A percentile compares a stretch with the other conserved stretches of the same genome.
Conservation (phyloP, 2,113 vertebrate genomes). For the Brienomyrus brachyistius region DNA sequence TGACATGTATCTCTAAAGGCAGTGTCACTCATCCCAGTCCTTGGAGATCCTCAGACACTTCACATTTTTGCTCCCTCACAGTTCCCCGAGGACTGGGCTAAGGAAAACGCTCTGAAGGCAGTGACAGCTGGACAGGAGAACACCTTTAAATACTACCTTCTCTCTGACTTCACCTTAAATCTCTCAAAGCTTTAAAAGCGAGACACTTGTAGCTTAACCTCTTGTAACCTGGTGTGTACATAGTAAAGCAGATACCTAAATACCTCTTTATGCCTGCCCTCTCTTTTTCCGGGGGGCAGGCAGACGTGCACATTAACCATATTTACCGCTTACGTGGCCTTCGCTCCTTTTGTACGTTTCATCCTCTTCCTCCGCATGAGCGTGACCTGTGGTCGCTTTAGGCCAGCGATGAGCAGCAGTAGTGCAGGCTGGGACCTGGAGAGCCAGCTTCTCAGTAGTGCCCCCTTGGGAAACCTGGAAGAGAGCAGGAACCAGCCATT, state of each 20-base stretch:
- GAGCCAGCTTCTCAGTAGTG: slow-evolving; percentile 78
- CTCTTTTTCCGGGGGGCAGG: neutral
- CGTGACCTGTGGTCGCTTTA: slow-evolving; percentile 72
- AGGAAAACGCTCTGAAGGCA: neutral
- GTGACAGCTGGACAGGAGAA: neutral
- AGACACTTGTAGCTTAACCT: neutral
- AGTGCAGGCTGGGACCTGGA: slow-evolving; percentile 73
- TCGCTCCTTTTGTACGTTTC: slow-evolving; percentile 76
- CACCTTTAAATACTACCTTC: neutral
- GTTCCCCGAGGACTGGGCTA: neutral
- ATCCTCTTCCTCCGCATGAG: slow-evolving; percentile 75
- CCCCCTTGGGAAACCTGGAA: slow-evolving; percentile 74
- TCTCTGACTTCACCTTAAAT: neutral
- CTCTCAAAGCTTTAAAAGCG: neutral
- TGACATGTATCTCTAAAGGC: neutral
- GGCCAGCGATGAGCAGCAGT: slow-evolving; percentile 67
- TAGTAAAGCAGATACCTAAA: neutral
- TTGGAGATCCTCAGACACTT: neutral
- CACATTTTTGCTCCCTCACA: neutral
- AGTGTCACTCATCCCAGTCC: neutral
- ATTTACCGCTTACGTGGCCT: slow-evolving; percentile 80
- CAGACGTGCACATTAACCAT: slow-evolving; percentile 45
- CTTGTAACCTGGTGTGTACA: neutral
- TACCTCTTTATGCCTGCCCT: neutral
- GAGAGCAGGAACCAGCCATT: neutral